Evolutionary conservation across 2,888 invertebrate genomes (phyloP).

Genomic region (Eupithecia dodoneata): DNA sequence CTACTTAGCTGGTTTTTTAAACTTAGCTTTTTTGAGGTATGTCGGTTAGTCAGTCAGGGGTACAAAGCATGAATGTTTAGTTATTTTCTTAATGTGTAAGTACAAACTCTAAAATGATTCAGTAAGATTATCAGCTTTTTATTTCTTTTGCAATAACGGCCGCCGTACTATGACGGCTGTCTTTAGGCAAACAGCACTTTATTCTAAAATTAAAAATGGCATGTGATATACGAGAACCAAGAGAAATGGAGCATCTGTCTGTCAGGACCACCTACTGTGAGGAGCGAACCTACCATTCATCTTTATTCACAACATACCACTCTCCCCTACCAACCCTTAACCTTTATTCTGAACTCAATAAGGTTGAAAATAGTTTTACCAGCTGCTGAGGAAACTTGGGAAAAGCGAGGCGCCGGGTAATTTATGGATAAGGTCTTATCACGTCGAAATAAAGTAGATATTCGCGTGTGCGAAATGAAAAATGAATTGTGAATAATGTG

Average conservation of each 20-base stretch:
- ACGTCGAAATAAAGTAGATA: constrained; percentile 58
- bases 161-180: background rate
- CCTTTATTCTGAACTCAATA: constrained; percentile 32
- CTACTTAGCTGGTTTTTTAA: background rate
- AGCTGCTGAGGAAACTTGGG: constrained; percentile 38
- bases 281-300: constrained; percentile 71
- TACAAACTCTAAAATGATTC: background rate
- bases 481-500: constrained; percentile 65
- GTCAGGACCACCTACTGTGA: constrained; percentile 78
- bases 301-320: constrained; percentile 67
- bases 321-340: constrained; percentile 25
- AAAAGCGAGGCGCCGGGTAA: constrained; percentile 59
- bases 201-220: constrained; percentile 74
- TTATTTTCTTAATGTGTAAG: background rate
- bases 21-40: background rate
- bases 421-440: constrained; percentile 67
- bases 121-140: background rate
- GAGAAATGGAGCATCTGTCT: constrained; percentile 75
- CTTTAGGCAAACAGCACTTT: constrained; percentile 46
- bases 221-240: constrained; percentile 54
- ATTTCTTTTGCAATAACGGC: background rate
- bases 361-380: constrained; percentile 36
- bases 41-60: background rate
- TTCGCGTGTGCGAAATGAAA: constrained; percentile 58
- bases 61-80: background rate